Base-by-base conservation (phyloP, 2,888 invertebrate species). In the Spialia ferax region DNA sequence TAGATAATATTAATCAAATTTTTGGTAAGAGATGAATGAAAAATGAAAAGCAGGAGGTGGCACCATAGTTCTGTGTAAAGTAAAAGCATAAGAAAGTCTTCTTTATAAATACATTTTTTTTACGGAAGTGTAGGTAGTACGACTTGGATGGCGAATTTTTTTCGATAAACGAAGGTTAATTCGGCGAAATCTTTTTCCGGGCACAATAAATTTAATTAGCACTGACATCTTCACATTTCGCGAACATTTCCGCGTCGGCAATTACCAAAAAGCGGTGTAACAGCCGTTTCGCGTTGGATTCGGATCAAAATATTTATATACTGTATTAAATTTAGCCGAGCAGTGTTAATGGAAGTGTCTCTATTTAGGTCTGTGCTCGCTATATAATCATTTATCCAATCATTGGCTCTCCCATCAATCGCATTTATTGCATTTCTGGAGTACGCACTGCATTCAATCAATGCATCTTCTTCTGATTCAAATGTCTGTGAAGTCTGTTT, bases 351-450 rank as follows among this genome's bases (percentile, higher is more conserved):
- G 45, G 45, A 18, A 45, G 7, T 45, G 18, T 18, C 45, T 45
- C 45, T 45, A 45, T 45, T 45, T 18, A 45, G 18, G 18, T 18
- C 18, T 18, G 13, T 13, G 29, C n/a, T 42, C 59, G 22, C 57
- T 64, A 45, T 29, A 71, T 71, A 57, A 71, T 70, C 63, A 52
- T 45, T 32, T 52, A 63, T 60, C 66, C 67, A 68, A 68, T 63
- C 59, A 52, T 45, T 52, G 63, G 52, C 70, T 68, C 71, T 73
- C 71, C 67, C 70, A 65, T 69, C 70, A 22, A 50, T 50, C 22
- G 20, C 10, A 20, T 38, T 38, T 72, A 73, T 71, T 73, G 69
- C 72, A 69, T 70, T 69, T 69, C 69, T 67, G 71, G 71, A 72
- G 55, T 50, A 61, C 50, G 15, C 66, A 70, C 69, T 69, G 69